Evolutionary conservation across 2,113 vertebrate species (phyloP).

Genomic region (Mesocricetus auratus): DNA sequence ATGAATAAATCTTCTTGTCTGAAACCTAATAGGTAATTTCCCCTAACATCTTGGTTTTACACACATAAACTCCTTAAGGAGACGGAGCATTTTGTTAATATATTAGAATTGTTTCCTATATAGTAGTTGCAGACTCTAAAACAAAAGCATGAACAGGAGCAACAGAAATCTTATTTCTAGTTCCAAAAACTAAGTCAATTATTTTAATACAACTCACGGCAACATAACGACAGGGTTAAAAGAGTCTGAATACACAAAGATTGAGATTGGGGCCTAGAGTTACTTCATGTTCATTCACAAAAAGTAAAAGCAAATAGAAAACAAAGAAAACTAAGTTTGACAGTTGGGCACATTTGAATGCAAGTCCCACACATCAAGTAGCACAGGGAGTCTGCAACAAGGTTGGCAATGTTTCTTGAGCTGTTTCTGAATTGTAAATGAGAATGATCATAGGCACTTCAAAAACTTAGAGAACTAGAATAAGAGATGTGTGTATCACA

Average conservation of each 20-base stretch:
- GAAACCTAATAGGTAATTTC: not conserved
- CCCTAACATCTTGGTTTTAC: not conserved
- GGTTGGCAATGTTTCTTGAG: not conserved
- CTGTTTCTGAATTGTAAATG: not conserved
- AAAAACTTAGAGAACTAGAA: not conserved
- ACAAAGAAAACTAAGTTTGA: not conserved
- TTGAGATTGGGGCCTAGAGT: not conserved
- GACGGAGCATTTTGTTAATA: not conserved
- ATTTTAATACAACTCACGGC: not conserved
- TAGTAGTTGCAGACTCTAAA: not conserved
- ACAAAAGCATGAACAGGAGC: not conserved
- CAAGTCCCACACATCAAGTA: not conserved
- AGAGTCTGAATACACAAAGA: not conserved
- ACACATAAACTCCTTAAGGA: not conserved
- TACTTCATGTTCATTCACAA: not conserved
- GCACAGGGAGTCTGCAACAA: not conserved
- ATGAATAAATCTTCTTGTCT: slow-evolving; percentile 7
- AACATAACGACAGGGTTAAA: not conserved
- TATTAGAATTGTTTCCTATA: not conserved
- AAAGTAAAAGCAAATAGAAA: not conserved
- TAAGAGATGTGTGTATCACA: not conserved
- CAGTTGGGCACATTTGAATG: not conserved
- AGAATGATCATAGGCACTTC: not conserved
- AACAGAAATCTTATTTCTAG: not conserved
- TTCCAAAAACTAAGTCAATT: not conserved